Percentiles rank a stretch among this genome's conserved stretches.
These are phyloP conservation scores for Octomys mimax DNA, from an alignment of 2,797 vertebrate species.

Conservation along the genomic window DNA sequence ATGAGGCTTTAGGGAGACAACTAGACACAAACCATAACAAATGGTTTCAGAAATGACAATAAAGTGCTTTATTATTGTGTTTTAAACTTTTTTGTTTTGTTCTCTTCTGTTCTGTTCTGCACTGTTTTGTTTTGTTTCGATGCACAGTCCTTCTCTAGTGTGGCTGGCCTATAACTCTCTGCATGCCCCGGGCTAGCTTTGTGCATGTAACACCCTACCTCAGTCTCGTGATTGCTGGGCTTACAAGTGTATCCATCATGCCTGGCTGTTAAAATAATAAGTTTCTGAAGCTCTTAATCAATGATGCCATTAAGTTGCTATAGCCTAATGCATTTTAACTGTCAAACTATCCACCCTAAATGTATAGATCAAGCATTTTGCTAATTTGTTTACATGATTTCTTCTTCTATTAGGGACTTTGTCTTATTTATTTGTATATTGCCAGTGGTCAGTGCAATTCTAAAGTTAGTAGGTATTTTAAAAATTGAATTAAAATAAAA, in stretches of 20 bases:
- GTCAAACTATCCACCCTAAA: not conserved
- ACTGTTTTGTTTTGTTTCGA: not conserved
- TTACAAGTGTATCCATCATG: not conserved
- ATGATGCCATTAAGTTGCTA: not conserved
- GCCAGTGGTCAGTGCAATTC: not conserved
- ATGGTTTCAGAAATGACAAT: not conserved
- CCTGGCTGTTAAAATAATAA: not conserved
- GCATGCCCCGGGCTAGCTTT: not conserved
- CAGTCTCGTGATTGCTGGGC: not conserved
- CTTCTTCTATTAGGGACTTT: not conserved
- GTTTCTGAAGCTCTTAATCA: conserved; percentile 4
- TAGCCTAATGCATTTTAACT: not conserved
- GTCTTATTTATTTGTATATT: not conserved
- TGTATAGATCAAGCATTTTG: not conserved
- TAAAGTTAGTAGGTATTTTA: not conserved
- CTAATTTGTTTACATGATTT: not conserved
- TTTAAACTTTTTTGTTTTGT: not conserved
- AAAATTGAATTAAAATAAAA: conserved; percentile 35
- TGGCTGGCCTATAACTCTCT: not conserved
- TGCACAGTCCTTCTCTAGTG: too few species aligned
- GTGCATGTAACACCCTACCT: not conserved
- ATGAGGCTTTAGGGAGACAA: too few species aligned
- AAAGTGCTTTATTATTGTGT: too few species aligned
- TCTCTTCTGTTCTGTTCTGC: too few species aligned
- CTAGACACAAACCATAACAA: too few species aligned